phyloP scores from a whole-genome alignment of 2,113 vertebrate genomes.

The Sturnus vulgaris region DNA sequence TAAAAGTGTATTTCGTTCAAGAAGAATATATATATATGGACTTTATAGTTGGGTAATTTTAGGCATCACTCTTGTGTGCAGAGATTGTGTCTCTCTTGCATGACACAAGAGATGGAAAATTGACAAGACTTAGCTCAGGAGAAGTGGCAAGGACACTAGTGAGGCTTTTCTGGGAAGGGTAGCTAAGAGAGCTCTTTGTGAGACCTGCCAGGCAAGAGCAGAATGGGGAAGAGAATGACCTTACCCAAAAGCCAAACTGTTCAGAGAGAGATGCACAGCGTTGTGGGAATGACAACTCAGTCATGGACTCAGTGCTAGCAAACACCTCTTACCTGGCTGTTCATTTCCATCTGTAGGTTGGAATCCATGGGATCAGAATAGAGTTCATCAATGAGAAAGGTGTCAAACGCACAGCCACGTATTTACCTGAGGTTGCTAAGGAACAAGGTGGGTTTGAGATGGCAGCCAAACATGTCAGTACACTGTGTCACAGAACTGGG shows the following conservation, averaged over 20 bases:
- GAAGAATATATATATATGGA: background rate
- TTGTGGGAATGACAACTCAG: background rate
- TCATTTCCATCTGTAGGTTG: slow-evolving; percentile 75
- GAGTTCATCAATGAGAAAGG: slow-evolving; percentile 87
- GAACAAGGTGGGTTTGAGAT: slow-evolving; percentile 80
- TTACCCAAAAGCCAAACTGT: background rate
- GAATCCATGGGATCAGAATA: slow-evolving; percentile 86
- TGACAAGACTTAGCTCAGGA: background rate
- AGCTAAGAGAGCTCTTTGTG: background rate
- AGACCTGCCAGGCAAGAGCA: background rate
- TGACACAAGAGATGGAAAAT: background rate
- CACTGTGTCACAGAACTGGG: background rate
- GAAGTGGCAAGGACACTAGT: background rate
- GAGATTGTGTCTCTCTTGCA: background rate
- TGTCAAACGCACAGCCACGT: slow-evolving; percentile 84
- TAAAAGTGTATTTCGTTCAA: background rate
- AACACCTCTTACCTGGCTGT: slow-evolving; percentile 57
- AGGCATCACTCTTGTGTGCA: background rate
- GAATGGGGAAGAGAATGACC: background rate
- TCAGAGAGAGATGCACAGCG: background rate
- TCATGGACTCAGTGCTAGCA: background rate
- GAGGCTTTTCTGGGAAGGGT: background rate
- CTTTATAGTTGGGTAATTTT: background rate
- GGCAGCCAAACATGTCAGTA: background rate
- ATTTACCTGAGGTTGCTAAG: slow-evolving; percentile 86